These are phyloP conservation scores for Agrotis exclamationis DNA, from an alignment of 2,888 invertebrate genomes.

Conservation along the genomic window DNA sequence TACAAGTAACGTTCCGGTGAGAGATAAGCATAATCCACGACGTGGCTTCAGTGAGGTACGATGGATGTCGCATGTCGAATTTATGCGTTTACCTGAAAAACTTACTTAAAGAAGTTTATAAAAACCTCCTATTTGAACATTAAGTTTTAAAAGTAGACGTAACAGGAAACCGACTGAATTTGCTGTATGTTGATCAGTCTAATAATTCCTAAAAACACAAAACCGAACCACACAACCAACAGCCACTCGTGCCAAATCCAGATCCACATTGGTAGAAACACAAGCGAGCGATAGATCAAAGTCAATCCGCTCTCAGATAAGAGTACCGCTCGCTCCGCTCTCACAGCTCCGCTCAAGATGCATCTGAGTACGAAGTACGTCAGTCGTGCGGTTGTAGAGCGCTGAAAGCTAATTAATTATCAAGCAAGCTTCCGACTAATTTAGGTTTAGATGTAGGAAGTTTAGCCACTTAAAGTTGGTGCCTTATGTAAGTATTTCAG, in stretches of 20 bases:
- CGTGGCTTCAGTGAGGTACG: no score
- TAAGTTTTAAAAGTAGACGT: not conserved
- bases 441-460: conserved; percentile 30
- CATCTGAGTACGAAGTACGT: conserved; percentile 49
- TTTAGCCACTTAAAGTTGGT: conserved; percentile 23
- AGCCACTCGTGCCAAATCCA: conserved; percentile 38
- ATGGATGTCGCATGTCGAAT: no score
- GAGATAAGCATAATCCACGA: no score
- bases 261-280: conserved; percentile 46
- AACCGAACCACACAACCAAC: not conserved
- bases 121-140: no score
- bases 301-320: conserved; percentile 60
- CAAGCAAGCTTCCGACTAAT: conserved; percentile 44
- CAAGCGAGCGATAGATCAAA: conserved; percentile 61
- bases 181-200: not conserved
- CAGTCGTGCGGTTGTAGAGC: conserved; percentile 40
- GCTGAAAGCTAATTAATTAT: conserved; percentile 61
- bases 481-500: not conserved
- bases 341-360: conserved; percentile 40
- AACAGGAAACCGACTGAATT: not conserved
- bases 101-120: no score
- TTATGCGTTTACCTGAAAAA: no score
- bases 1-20: no score
- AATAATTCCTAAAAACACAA: conserved; percentile 10
- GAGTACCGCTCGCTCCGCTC: conserved; percentile 27